These are phyloP conservation scores for Zingel zingel DNA, from an alignment of 2,113 vertebrate species.

Conservation along the genomic window DNA sequence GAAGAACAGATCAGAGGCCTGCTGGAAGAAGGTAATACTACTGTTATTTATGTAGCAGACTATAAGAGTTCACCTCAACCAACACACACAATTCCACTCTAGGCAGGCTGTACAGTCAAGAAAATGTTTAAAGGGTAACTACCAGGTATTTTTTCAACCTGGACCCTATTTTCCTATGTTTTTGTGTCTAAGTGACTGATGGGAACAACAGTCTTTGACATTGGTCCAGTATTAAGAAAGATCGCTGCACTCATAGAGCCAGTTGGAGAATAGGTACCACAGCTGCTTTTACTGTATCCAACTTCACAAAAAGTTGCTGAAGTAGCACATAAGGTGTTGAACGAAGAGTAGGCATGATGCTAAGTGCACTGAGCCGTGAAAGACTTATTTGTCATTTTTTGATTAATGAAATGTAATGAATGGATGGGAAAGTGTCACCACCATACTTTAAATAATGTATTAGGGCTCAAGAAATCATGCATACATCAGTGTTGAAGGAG, in stretches of 20 bases:
- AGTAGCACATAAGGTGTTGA: background rate
- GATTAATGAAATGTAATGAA: background rate
- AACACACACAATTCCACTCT: background rate
- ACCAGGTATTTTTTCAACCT: too few relatives aligned
- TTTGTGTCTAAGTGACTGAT: too few relatives aligned
- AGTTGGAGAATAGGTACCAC: background rate
- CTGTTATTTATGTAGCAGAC: background rate
- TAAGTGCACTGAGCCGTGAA: background rate
- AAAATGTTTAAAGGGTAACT: background rate
- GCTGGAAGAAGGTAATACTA: slow-evolving; percentile 92
- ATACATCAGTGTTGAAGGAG: background rate
- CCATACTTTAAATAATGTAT: background rate
- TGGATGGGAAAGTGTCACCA: background rate
- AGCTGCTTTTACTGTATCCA: background rate
- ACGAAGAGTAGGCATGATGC: background rate
- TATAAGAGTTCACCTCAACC: background rate
- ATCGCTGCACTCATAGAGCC: background rate
- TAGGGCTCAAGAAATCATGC: background rate
- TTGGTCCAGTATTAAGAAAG: too few relatives aligned
- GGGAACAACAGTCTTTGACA: too few relatives aligned
- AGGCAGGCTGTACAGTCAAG: background rate
- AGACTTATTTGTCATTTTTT: background rate
- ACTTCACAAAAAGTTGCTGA: background rate
- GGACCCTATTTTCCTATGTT: too few relatives aligned
- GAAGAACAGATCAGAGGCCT: slow-evolving; percentile 98